Evolutionary conservation across 2,888 invertebrate genomes (phyloP).

Genomic region (Pyrgus malvae): DNA sequence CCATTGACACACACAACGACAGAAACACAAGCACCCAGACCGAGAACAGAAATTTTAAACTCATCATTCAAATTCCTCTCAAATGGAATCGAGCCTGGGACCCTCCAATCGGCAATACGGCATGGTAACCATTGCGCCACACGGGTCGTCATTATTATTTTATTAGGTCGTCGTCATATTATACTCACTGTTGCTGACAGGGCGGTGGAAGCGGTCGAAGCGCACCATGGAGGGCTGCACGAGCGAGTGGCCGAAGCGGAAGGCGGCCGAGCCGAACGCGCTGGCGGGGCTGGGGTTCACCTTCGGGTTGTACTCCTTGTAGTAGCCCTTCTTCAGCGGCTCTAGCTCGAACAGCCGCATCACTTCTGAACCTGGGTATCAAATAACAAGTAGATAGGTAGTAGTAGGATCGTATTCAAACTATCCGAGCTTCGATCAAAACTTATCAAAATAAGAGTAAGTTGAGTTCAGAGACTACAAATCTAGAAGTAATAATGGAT

Average conservation of each 20-base stretch:
- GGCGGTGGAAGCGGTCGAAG: slow-evolving; percentile 85
- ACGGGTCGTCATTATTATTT: no score
- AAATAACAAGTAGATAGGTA: neutral
- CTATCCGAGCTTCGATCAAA: neutral
- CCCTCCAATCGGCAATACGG: no score
- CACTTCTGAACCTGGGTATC: slow-evolving; percentile 84
- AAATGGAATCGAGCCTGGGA: no score
- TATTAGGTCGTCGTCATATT: no score
- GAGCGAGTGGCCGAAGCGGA: slow-evolving; percentile 93
- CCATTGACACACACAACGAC: no score
- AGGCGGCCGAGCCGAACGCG: slow-evolving; percentile 91
- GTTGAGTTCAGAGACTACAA: no score
- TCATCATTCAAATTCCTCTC: no score
- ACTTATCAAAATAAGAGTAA: no score
- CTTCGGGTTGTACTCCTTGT: slow-evolving; percentile 85
- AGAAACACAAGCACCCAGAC: no score
- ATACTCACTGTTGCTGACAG: slow-evolving; percentile 88
- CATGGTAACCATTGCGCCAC: no score
- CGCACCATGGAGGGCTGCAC: slow-evolving; percentile 90
- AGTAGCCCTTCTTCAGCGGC: slow-evolving; percentile 85
- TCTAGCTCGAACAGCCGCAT: slow-evolving; percentile 89
- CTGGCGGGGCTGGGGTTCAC: slow-evolving; percentile 89
- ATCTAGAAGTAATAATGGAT: no score
- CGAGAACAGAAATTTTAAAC: no score
- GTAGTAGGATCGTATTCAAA: neutral